A percentile compares a stretch with the other conserved stretches of the same genome.
phyloP scores from a whole-genome alignment of 1,140 invertebrate genomes.

The Drosophila lacteicornis region DNA sequence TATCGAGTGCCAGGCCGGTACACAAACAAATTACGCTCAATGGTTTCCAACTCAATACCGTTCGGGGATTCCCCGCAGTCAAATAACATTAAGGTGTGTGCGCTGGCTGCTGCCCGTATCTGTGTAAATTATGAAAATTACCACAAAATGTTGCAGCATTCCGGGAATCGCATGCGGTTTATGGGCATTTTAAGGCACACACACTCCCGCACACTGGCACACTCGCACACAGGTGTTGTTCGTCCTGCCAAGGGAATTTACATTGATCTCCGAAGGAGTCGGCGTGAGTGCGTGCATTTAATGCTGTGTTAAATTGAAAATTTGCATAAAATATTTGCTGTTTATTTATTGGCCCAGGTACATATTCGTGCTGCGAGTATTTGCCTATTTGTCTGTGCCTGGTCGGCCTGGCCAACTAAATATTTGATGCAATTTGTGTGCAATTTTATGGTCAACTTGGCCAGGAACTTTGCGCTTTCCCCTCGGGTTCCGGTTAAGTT shows the following conservation, averaged over 20 bases:
- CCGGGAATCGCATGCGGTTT: constrained; percentile 50
- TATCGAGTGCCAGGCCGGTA: constrained; percentile 28
- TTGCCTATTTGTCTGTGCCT: constrained; percentile 43
- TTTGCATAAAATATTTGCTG: constrained; percentile 82
- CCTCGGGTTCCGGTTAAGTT: constrained; percentile 8
- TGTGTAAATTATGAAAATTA: constrained; percentile 78
- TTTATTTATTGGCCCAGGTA: constrained; percentile 72
- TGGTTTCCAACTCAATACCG: constrained; percentile 65
- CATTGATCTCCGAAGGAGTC: constrained; percentile 60
- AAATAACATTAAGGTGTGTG: constrained; percentile 67
- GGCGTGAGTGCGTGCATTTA: constrained; percentile 57
- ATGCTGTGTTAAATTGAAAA: constrained; percentile 83
- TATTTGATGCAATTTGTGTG: constrained; percentile 81
- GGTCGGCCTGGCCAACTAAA: constrained; percentile 63
- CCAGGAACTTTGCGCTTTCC: constrained; percentile 40
- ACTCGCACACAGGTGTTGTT: constrained; percentile 52
- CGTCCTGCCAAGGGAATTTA: constrained; percentile 54
- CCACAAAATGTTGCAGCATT: constrained; percentile 60
- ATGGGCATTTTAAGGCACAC: constrained; percentile 67
- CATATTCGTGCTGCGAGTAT: constrained; percentile 9
- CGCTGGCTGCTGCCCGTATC: background rate
- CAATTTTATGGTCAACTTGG: constrained; percentile 77
- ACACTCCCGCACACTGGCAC: background rate
- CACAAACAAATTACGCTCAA: constrained; percentile 61
- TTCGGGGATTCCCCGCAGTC: constrained; percentile 61